Base-by-base conservation (phyloP, 2,797 vertebrate species). In the Halcyon smyrnensis region DNA sequence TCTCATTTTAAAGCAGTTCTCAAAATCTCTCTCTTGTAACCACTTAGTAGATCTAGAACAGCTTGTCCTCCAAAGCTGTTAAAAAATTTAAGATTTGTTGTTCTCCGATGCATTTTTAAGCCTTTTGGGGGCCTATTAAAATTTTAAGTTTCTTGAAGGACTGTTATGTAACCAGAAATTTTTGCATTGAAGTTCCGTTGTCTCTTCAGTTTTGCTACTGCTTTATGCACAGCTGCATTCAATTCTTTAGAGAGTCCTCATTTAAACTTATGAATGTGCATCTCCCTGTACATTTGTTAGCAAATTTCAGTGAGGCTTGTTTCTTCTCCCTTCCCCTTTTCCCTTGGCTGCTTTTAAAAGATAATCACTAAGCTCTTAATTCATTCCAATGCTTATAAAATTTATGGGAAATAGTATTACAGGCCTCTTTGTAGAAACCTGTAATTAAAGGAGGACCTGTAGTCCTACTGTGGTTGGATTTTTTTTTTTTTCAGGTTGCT, bases 11-110 rank as follows among this genome's bases (percentile, higher is more conserved):
- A 78, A 87, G 27, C 79, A 74, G 30, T 85, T 80, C 53, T 88
- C 46, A 76, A 91, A 94, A 90, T 87, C 20, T 88, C 60, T 95
- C 84, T 79, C 92, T 81, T 71, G 65, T 81, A 96, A 76, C 83
- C 67, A 43, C 79, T 91, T 91, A 91, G 30, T 69, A 24, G 34
- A 50, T 45, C 39, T 94, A 3, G 78, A 87, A 69, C n/a, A 82
- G 73, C 43, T 89, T 89, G 32, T 79, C 54, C 67, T 93, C 69
- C 36, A 36, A 41, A 36, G 15, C 8, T 86, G n/a, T 94, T 11
- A 67, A 56, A 73, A 92, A 87, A 82, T 54, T 48, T 65, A 71
- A 85, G 75, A 46, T 64, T 53, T 56, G 28, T 82, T 36, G 21
- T 57, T 85, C 75, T 87, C 59, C 17, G 30, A 9, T 75, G 70